Percentiles rank a stretch among this genome's conserved stretches.
These are phyloP conservation scores for Ammodytes marinus DNA, from an alignment of 2,113 vertebrate genomes.

Conservation along the genomic window DNA sequence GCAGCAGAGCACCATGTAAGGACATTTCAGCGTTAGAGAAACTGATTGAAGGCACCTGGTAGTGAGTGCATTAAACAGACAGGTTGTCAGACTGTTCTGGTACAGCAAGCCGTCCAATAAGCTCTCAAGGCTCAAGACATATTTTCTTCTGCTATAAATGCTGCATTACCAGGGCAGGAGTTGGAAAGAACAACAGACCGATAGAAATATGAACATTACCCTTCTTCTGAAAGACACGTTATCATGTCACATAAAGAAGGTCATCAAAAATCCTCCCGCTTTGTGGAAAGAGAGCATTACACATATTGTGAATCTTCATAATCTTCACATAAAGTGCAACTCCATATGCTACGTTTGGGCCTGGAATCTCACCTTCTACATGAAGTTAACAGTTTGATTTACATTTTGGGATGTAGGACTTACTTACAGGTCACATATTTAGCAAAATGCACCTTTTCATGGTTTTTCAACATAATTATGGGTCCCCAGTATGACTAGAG, in stretches of 20 bases:
- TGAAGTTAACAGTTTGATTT: not conserved
- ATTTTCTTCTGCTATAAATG: not conserved
- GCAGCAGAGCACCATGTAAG: slow-evolving; percentile 68
- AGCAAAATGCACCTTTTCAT: too few relatives aligned
- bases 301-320: not conserved
- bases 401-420: not conserved
- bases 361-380: not conserved
- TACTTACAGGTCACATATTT: too few relatives aligned
- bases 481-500: too few relatives aligned
- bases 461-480: too few relatives aligned
- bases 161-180: not conserved
- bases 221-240: not conserved
- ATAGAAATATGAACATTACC: not conserved
- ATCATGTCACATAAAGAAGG: not conserved
- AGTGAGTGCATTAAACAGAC: slow-evolving; percentile 42
- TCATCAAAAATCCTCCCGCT: not conserved
- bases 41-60: slow-evolving; percentile 74
- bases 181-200: not conserved
- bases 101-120: not conserved
- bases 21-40: slow-evolving; percentile 55
- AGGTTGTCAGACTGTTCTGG: slow-evolving; percentile 36
- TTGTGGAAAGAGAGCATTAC: not conserved
- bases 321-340: too few relatives aligned
- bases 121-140: slow-evolving; percentile 4
- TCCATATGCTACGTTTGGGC: not conserved